Evolutionary conservation across 2,113 vertebrate genomes (phyloP).

Genomic region (Plectropomus leopardus): DNA sequence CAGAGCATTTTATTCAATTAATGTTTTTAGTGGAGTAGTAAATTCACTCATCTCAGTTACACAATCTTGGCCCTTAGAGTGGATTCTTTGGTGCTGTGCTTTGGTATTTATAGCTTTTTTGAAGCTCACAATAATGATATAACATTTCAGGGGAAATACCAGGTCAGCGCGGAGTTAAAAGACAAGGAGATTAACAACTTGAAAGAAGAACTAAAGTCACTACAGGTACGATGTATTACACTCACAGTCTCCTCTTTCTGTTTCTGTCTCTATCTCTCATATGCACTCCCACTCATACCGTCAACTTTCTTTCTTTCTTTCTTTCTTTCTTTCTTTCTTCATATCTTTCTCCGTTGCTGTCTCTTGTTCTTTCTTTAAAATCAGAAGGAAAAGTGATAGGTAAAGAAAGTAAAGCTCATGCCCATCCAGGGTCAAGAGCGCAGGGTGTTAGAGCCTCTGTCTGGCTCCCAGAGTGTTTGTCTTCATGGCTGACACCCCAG

Average conservation of each 20-base stretch:
- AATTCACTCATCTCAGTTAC: slow-evolving; percentile 43
- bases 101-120: slow-evolving; percentile 57
- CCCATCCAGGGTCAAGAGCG: slow-evolving; percentile 48
- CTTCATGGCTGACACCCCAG: slow-evolving; percentile 74
- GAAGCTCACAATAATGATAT: slow-evolving; percentile 55
- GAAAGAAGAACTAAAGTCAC: slow-evolving; percentile 91
- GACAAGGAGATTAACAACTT: slow-evolving; percentile 94
- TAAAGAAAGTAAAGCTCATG: slow-evolving; percentile 35
- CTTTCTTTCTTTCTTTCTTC: background rate
- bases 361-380: background rate
- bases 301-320: background rate
- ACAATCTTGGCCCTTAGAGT: slow-evolving; percentile 32
- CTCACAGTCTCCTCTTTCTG: background rate
- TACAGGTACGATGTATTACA: slow-evolving; percentile 88
- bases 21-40: slow-evolving; percentile 42
- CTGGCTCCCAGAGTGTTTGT: slow-evolving; percentile 53
- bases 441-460: slow-evolving; percentile 66
- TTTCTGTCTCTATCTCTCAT: background rate
- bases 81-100: slow-evolving; percentile 45
- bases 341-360: background rate
- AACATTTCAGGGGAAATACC: slow-evolving; percentile 89
- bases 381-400: background rate
- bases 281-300: background rate
- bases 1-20: slow-evolving; percentile 45
- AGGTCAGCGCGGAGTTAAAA: slow-evolving; percentile 90